Conservation (phyloP, 2,113 vertebrate genomes). For the Stigmatopora argus region DNA sequence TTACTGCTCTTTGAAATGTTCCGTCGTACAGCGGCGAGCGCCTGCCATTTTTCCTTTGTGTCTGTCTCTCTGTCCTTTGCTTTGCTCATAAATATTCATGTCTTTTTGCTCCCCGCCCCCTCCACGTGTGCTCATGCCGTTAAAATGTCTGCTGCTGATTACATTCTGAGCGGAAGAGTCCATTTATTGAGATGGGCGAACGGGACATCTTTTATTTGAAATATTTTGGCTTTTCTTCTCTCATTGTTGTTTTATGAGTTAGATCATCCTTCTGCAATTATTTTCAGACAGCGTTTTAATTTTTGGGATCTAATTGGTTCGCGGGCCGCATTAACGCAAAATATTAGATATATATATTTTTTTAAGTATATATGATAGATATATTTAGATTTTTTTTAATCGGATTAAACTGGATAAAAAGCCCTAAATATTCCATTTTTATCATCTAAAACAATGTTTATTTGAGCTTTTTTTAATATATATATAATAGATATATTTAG, state of each 20-base stretch:
- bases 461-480: no score
- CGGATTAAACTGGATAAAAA: no score
- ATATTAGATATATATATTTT: no score
- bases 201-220: neutral
- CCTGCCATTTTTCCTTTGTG: constrained; percentile 26
- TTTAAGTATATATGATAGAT: no score
- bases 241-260: neutral
- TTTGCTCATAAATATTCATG: constrained; percentile 34
- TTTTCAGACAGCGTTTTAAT: neutral
- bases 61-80: constrained; percentile 3
- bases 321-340: no score
- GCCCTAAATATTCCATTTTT: no score
- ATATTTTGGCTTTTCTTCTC: neutral
- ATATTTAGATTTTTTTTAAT: no score
- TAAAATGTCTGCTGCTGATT: constrained; percentile 30
- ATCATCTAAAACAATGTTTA: no score
- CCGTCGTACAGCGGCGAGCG: neutral
- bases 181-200: neutral
- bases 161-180: constrained; percentile 6
- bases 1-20: constrained; percentile 6
- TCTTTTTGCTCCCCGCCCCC: neutral
- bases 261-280: neutral
- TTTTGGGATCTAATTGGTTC: no score
- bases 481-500: no score
- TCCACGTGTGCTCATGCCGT: constrained; percentile 32